Percentiles rank a stretch among this genome's conserved stretches.
phyloP scores from a whole-genome alignment of 2,888 invertebrate genomes.

The Dorcus hopei region DNA sequence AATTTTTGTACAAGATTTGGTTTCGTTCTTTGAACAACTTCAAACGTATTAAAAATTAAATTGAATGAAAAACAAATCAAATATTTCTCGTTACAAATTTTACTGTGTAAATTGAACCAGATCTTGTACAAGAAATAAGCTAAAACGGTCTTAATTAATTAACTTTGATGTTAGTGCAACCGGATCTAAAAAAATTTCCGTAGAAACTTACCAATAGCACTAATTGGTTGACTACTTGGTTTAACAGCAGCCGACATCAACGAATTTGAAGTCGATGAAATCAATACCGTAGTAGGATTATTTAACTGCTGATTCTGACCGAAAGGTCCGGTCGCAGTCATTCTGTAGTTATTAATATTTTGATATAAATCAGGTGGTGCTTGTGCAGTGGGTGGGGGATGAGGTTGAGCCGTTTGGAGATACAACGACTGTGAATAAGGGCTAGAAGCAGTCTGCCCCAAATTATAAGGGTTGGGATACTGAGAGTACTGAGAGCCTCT shows the following conservation, averaged over 20 bases:
- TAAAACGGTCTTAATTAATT: too few species aligned
- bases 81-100: too few species aligned
- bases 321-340: conserved; percentile 61
- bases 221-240: conserved; percentile 73
- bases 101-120: too few species aligned
- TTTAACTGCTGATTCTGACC: conserved; percentile 79
- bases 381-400: conserved; percentile 57
- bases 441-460: conserved; percentile 61
- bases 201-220: conserved; percentile 66
- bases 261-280: conserved; percentile 82
- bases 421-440: conserved; percentile 75
- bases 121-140: too few species aligned
- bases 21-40: too few species aligned
- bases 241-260: conserved; percentile 87
- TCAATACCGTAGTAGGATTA: conserved; percentile 84
- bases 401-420: conserved; percentile 49
- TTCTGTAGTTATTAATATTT: conserved; percentile 45
- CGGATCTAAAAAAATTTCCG: not conserved
- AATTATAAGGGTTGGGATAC: conserved; percentile 59
- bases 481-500: conserved; percentile 78
- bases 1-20: too few species aligned
- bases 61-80: too few species aligned
- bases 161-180: too few species aligned
- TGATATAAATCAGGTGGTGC: conserved; percentile 71
- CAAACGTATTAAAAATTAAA: too few species aligned